These are phyloP conservation scores for Cryptus viduatorius DNA, from an alignment of 2,888 invertebrate genomes.

Conservation along the genomic window DNA sequence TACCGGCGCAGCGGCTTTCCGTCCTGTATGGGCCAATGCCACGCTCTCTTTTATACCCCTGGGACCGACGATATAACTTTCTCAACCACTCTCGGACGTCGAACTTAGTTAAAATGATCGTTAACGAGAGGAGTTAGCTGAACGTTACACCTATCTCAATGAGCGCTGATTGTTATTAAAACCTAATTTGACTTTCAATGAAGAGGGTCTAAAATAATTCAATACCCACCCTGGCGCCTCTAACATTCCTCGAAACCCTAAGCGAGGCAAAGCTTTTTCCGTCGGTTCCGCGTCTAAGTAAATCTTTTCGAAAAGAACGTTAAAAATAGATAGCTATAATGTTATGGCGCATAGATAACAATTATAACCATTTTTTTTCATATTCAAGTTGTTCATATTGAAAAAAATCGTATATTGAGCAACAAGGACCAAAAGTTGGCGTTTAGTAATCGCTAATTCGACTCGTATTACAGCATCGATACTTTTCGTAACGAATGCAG, in stretches of 20 bases:
- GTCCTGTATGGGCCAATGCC: constrained; percentile 18
- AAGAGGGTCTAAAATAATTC: background rate
- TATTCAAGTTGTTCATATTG: too few relatives aligned
- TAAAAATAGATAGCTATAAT: too few relatives aligned
- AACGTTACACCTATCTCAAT: constrained; percentile 26
- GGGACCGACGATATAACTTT: constrained; percentile 53
- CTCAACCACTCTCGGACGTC: constrained; percentile 40
- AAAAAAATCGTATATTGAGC: too few relatives aligned
- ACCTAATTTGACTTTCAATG: constrained; percentile 7
- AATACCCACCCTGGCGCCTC: background rate
- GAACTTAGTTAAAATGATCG: constrained; percentile 61
- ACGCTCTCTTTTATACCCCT: background rate
- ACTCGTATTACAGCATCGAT: too few relatives aligned
- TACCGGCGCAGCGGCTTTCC: constrained; percentile 12
- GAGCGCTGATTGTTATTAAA: constrained; percentile 37
- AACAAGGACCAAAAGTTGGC: too few relatives aligned
- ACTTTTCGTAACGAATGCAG: too few relatives aligned
- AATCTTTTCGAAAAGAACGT: background rate
- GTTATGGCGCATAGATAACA: background rate
- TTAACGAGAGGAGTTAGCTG: constrained; percentile 45
- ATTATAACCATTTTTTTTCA: background rate
- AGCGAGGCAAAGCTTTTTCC: background rate
- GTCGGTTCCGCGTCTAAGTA: background rate
- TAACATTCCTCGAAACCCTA: background rate
- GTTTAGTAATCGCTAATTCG: too few relatives aligned